Conservation (phyloP, 2,113 vertebrate genomes). For the Helogale parvula region DNA sequence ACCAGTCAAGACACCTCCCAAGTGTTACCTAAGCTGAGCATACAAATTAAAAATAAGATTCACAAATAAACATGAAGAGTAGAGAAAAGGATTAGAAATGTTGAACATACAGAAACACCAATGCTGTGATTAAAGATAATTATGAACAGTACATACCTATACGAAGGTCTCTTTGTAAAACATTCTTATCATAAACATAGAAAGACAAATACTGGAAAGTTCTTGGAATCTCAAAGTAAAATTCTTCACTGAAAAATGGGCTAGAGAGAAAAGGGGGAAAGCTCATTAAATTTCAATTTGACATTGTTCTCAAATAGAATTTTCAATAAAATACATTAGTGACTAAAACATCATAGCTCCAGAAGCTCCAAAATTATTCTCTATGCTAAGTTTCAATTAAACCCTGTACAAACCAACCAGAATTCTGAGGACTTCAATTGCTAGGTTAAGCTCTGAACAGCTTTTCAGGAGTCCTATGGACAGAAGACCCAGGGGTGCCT, state of each 20-base stretch:
- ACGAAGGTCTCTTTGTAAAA: slow-evolving; percentile 95
- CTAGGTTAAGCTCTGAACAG: not conserved
- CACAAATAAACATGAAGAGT: not conserved
- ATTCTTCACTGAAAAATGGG: slow-evolving; percentile 98
- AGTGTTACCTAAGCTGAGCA: not conserved
- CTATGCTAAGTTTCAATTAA: slow-evolving; percentile 33
- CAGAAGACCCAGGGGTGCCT: not conserved
- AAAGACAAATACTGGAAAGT: slow-evolving; percentile 99
- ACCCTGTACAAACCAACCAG: slow-evolving; percentile 31
- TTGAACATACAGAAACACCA: not conserved
- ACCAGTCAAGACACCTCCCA: not conserved
- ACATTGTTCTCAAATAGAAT: slow-evolving; percentile 10
- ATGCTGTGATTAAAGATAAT: slow-evolving; percentile 56
- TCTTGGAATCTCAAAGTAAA: slow-evolving; percentile 98
- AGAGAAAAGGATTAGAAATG: slow-evolving; percentile 42
- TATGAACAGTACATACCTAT: slow-evolving; percentile 90
- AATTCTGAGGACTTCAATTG: not conserved
- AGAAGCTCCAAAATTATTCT: slow-evolving; percentile 19
- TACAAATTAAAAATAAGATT: slow-evolving; percentile 51
- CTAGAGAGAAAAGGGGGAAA: slow-evolving; percentile 83
- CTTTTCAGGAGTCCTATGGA: not conserved
- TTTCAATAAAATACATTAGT: slow-evolving; percentile 42
- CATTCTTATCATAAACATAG: slow-evolving; percentile 97
- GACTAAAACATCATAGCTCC: not conserved
- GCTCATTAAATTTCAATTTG: slow-evolving; percentile 51